A percentile compares a stretch with the other conserved stretches of the same genome.
phyloP scores from a whole-genome alignment of 2,888 invertebrate genomes.

The Acleris laterana region DNA sequence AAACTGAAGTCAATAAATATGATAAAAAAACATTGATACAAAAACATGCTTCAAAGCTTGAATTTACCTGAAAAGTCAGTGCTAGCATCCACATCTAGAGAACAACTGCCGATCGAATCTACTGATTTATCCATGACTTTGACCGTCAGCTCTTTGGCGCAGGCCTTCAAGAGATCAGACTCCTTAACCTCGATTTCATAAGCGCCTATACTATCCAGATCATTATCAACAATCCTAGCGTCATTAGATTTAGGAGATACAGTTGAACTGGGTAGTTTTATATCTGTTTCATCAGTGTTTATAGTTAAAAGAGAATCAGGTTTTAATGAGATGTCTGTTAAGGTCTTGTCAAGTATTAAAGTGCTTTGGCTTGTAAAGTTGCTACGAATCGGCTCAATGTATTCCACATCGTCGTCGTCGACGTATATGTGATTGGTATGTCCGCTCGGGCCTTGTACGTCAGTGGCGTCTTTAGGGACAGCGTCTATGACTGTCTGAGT shows the following conservation, averaged over 20 bases:
- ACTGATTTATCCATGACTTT: slow-evolving; percentile 90
- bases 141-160: slow-evolving; percentile 70
- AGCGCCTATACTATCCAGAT: slow-evolving; percentile 74
- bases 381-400: slow-evolving; percentile 80
- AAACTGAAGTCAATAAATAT: slow-evolving; percentile 41
- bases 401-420: slow-evolving; percentile 78
- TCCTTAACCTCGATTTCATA: slow-evolving; percentile 80
- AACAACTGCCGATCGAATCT: slow-evolving; percentile 94
- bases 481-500: slow-evolving; percentile 73
- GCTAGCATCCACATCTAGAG: slow-evolving; percentile 92
- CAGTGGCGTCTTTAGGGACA: slow-evolving; percentile 75
- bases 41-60: slow-evolving; percentile 45
- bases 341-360: slow-evolving; percentile 73
- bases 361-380: slow-evolving; percentile 80
- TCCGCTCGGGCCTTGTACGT: slow-evolving; percentile 73
- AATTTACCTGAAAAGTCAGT: slow-evolving; percentile 89
- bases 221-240: slow-evolving; percentile 54
- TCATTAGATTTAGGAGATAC: slow-evolving; percentile 72
- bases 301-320: slow-evolving; percentile 73
- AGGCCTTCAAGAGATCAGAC: slow-evolving; percentile 67
- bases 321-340: slow-evolving; percentile 54
- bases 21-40: slow-evolving; percentile 49
- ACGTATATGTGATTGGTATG: slow-evolving; percentile 67
- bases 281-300: slow-evolving; percentile 77
- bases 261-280: slow-evolving; percentile 74